phyloP scores from a whole-genome alignment of 2,888 invertebrate species.

The Diarsia dahlii region DNA sequence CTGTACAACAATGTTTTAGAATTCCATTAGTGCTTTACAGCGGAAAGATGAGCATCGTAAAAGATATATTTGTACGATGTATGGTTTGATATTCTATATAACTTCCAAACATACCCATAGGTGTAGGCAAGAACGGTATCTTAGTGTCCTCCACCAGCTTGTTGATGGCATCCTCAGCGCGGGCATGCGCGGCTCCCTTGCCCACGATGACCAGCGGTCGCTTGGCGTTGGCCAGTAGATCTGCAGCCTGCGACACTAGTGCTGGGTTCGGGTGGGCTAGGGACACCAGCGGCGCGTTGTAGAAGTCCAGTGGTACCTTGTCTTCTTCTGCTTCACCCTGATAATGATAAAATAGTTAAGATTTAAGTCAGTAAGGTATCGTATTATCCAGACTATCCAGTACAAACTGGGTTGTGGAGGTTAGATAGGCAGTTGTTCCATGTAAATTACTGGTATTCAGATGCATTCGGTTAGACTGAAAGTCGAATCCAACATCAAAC shows the following conservation, averaged over 20 bases:
- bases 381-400: too few relatives aligned
- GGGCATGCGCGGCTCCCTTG: slow-evolving; percentile 96
- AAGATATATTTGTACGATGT: not conserved
- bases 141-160: slow-evolving; percentile 93
- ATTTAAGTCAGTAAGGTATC: not conserved
- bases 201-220: slow-evolving; percentile 97
- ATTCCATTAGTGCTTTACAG: not conserved
- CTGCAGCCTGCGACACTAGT: slow-evolving; percentile 93
- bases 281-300: slow-evolving; percentile 91
- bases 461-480: too few relatives aligned
- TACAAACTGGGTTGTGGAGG: too few relatives aligned
- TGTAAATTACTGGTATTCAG: too few relatives aligned
- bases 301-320: slow-evolving; percentile 85
- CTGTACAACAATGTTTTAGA: not conserved
- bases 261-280: slow-evolving; percentile 93
- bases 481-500: too few relatives aligned
- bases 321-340: slow-evolving; percentile 85
- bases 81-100: too few relatives aligned
- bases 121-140: slow-evolving; percentile 97
- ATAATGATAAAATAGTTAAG: not conserved
- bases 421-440: too few relatives aligned
- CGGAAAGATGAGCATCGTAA: not conserved
- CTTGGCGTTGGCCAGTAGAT: slow-evolving; percentile 92
- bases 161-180: slow-evolving; percentile 93
- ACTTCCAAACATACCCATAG: slow-evolving; percentile 93